Base-by-base conservation (phyloP, 2,888 invertebrate genomes). In the Tetragonisca angustula region DNA sequence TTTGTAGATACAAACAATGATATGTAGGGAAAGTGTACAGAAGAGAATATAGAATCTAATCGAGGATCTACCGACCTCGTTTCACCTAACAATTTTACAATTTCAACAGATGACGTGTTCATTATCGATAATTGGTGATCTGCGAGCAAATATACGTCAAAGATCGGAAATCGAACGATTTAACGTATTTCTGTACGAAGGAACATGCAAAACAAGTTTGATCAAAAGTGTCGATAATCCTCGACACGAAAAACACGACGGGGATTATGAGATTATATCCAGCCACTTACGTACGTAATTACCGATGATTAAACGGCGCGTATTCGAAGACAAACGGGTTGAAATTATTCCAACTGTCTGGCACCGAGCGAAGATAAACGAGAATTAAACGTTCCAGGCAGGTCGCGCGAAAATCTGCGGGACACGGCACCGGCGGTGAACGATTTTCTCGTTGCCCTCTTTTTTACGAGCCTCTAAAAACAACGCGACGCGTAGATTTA, bases 221-320 rank as follows among this genome's bases (percentile, higher is more conserved):
- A 43, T n/a, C 54, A n/a, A 21, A 21, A 54, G 54, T 54, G 21
- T 54, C 54, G 54, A 21, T 54, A 54, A 21, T 54, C 21, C 21
- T 54, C 21, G 54, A 21, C 6, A 54, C 9, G 54, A 21, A 54
- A 54, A 54, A 54, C 54, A 21, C 21, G 21, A 43, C 9, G 6
- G 19, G 2, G 54, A 54, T 54, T 54, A 54, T 9, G 21, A 54
- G 21, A 54, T 54, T 54, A 43, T 43, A 43, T 43, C 43, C 43
- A 43, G 21, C 54, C 19, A 59, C 13, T 24, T 11, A n/a, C 43
- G 32, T 43, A n/a, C 24, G 19, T 70, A 70, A 70, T 77, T 71
- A 71, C 54, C 59, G 64, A 64, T 64, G 54, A 77, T 77, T 64
- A 71, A 64, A 56, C 54, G 69, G 4, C 43, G 70, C 56, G 56